Percentiles rank a stretch among this genome's conserved stretches.
Evolutionary conservation across 2,113 vertebrate species (phyloP).

Genomic region (Mesitornis unicolor): DNA sequence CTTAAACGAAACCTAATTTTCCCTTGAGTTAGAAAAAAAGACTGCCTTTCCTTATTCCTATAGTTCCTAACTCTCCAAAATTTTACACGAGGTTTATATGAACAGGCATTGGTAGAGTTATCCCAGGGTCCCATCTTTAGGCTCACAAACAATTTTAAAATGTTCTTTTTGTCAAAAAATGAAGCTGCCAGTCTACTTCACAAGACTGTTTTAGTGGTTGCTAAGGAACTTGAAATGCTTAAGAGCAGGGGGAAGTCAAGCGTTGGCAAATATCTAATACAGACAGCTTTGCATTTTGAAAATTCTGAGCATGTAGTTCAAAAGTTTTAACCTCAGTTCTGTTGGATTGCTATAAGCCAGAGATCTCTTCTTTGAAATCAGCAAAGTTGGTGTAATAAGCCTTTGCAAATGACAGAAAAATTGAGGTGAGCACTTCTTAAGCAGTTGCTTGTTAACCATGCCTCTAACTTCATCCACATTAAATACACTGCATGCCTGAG

Average conservation of each 20-base stretch:
- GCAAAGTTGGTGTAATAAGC: background rate
- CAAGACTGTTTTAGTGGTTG: rapidly evolving
- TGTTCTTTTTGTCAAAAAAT: background rate
- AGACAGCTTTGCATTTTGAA: background rate
- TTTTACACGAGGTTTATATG: background rate
- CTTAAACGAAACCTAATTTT: background rate
- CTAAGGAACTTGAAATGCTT: background rate
- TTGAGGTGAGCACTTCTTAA: background rate
- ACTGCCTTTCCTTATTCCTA: background rate
- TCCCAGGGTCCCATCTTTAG: background rate
- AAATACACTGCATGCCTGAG: background rate
- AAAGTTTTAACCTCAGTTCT: background rate
- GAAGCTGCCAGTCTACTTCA: background rate
- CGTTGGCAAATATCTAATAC: background rate
- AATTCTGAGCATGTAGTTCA: background rate
- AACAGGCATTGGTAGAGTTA: rapidly evolving
- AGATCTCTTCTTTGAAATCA: background rate
- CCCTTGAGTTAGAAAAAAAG: background rate
- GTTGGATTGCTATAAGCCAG: background rate
- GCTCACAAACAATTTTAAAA: background rate
- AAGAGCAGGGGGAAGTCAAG: background rate
- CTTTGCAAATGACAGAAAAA: background rate
- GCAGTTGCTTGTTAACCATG: background rate
- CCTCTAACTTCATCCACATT: background rate
- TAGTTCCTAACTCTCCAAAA: background rate